Evolutionary conservation across 2,888 invertebrate genomes (phyloP).

Genomic region (Aquatica leii): DNA sequence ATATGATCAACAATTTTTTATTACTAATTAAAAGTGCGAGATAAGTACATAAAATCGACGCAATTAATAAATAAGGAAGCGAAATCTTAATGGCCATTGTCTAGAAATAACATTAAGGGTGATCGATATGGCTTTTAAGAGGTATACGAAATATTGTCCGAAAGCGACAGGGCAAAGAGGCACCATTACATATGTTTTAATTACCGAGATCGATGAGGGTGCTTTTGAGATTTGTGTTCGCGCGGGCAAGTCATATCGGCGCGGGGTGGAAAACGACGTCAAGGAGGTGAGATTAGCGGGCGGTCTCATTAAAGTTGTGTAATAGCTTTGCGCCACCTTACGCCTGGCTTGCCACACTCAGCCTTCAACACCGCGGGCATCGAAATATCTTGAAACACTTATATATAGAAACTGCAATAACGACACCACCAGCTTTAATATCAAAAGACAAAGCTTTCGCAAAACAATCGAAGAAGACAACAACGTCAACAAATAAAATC

Average conservation of each 20-base stretch:
- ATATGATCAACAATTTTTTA: no score
- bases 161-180: constrained; percentile 37
- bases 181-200: constrained; percentile 60
- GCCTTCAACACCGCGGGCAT: constrained; percentile 51
- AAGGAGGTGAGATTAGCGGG: constrained; percentile 55
- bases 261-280: constrained; percentile 42
- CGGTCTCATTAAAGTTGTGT: constrained; percentile 60
- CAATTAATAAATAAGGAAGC: constrained; percentile 7
- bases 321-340: constrained; percentile 59
- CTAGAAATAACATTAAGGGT: constrained; percentile 7
- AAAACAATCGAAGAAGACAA: constrained; percentile 2
- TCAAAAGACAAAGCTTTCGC: constrained; percentile 2
- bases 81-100: constrained; percentile 6
- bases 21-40: no score
- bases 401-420: constrained; percentile 30
- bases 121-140: constrained; percentile 30
- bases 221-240: constrained; percentile 56
- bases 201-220: constrained; percentile 59
- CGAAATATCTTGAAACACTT: constrained; percentile 23
- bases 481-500: constrained; percentile 24
- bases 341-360: constrained; percentile 52
- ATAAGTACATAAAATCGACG: no score
- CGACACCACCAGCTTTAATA: constrained; percentile 15
- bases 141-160: constrained; percentile 36
- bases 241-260: constrained; percentile 40